A percentile compares a stretch with the other conserved stretches of the same genome.
These are phyloP conservation scores for Pangasianodon gigas DNA, from an alignment of 2,113 vertebrate species.

Conservation along the genomic window DNA sequence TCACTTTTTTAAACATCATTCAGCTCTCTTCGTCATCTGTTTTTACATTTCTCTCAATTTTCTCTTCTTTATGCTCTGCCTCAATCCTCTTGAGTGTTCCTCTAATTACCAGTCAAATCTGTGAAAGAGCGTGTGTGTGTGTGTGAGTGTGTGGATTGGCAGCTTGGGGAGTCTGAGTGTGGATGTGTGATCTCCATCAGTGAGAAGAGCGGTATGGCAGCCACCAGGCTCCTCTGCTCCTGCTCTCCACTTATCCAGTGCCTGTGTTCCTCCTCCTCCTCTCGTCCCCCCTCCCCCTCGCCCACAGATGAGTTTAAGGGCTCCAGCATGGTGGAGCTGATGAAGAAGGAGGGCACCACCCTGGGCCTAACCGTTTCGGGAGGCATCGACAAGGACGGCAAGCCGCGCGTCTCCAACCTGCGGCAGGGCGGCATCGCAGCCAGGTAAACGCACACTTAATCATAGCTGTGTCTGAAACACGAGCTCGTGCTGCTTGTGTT, in stretches of 20 bases:
- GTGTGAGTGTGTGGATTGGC: background rate
- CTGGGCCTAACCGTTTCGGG: slow-evolving; percentile 95
- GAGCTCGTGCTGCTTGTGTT: background rate
- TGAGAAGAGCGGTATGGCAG: slow-evolving; percentile 31
- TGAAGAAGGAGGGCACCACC: slow-evolving; percentile 98
- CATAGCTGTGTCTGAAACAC: background rate
- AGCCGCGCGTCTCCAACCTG: slow-evolving; percentile 94
- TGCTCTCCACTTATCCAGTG: slow-evolving; percentile 24
- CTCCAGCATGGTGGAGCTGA: slow-evolving; percentile 91
- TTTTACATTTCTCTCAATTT: background rate
- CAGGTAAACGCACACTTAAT: slow-evolving; percentile 74
- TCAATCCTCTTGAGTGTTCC: slow-evolving; percentile 31
- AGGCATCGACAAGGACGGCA: slow-evolving; percentile 95
- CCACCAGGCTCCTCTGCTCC: slow-evolving; percentile 30
- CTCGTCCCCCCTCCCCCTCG: slow-evolving; percentile 6
- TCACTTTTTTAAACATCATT: background rate
- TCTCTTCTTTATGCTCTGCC: background rate
- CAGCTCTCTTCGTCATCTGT: background rate
- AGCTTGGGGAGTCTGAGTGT: background rate
- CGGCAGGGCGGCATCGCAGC: slow-evolving; percentile 96
- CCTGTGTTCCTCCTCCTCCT: slow-evolving; percentile 31
- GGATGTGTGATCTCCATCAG: background rate
- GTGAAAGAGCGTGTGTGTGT: background rate
- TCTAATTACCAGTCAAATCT: slow-evolving; percentile 45
- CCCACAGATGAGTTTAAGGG: slow-evolving; percentile 93